Base-by-base conservation (phyloP, 2,888 invertebrate genomes). In the Geophilus truncorum region DNA sequence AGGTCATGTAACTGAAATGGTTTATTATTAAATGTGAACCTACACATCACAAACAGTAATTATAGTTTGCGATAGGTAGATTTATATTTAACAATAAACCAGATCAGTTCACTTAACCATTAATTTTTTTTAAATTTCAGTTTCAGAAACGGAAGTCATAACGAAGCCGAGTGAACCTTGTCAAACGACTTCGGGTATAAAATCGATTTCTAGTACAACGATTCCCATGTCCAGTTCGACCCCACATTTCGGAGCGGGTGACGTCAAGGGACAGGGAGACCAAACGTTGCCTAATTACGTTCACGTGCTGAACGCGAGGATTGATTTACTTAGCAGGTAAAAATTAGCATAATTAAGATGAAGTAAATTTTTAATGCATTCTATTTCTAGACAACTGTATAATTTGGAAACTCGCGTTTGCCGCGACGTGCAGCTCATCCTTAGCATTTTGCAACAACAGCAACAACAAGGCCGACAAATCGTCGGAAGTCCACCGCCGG, bases 321-420 rank as follows among this genome's bases (percentile, higher is more conserved):
- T 93, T 85, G 93, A 93, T 84, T 91, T 92, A 85, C 88, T 93
- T 82, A 90, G 91, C 84, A 90, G 90, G 85, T 91, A 91, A 83
- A 77, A 76, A 21, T 62, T 7, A 21, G 18, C 18, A 62, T 7
- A n/a, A n/a, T n/a, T n/a, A n/a, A n/a, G n/a, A n/a, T n/a, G n/a
- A n/a, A n/a, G n/a, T n/a, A n/a, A n/a, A n/a, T n/a, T n/a, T n/a
- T n/a, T n/a, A n/a, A n/a, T n/a, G n/a, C n/a, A n/a, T n/a, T n/a
- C n/a, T 34, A 34, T 34, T 34, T 34, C 6, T 85, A 89, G 88
- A 83, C 88, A 89, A 85, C 84, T 94, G 83, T 91, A 92, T 77
- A 89, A 91, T 78, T 88, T 94, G 84, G 94, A 94, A 86, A 90
- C 90, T 82, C 91, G 92, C 40, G 90, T 94, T 84, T 91, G 92